Conservation (phyloP, 2,888 invertebrate genomes). For the Drosophila meridiana region DNA sequence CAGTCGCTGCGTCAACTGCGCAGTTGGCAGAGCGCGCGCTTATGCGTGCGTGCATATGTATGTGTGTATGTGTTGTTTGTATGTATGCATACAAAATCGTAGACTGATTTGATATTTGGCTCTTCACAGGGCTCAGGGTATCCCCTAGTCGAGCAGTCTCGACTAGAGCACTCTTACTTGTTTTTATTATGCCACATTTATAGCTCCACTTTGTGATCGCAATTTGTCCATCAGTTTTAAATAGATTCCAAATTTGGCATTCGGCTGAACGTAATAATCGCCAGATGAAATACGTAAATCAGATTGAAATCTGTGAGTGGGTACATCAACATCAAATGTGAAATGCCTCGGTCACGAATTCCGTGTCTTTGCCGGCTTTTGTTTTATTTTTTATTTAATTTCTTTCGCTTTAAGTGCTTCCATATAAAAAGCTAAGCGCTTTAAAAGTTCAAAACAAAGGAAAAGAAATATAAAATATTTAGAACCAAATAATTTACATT, state of each 20-base stretch:
- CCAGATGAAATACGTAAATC: slow-evolving; percentile 9
- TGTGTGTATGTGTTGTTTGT: no score
- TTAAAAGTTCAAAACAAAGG: background rate
- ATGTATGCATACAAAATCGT: no score
- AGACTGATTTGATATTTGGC: no score
- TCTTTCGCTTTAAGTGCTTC: background rate
- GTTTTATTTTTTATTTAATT: background rate
- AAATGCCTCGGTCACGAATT: slow-evolving; percentile 46
- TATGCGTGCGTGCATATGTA: no score
- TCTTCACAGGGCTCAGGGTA: no score
- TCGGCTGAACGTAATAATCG: slow-evolving; percentile 49
- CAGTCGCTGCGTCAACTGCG: no score
- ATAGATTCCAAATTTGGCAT: slow-evolving; percentile 71
- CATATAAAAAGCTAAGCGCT: slow-evolving; percentile 2
- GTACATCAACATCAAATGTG: slow-evolving; percentile 27
- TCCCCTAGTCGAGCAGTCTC: no score
- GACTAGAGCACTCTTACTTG: no score
- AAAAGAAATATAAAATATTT: background rate
- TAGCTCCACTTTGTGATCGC: slow-evolving; percentile 46
- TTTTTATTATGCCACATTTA: slow-evolving; percentile 37
- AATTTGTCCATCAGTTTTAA: slow-evolving; percentile 57
- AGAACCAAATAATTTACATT: background rate
- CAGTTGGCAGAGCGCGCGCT: no score
- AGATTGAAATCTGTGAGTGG: slow-evolving; percentile 22
- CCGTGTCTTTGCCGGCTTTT: slow-evolving; percentile 6